Evolutionary conservation across 1,140 invertebrate species (phyloP).

Genomic region (Asobara japonica): DNA sequence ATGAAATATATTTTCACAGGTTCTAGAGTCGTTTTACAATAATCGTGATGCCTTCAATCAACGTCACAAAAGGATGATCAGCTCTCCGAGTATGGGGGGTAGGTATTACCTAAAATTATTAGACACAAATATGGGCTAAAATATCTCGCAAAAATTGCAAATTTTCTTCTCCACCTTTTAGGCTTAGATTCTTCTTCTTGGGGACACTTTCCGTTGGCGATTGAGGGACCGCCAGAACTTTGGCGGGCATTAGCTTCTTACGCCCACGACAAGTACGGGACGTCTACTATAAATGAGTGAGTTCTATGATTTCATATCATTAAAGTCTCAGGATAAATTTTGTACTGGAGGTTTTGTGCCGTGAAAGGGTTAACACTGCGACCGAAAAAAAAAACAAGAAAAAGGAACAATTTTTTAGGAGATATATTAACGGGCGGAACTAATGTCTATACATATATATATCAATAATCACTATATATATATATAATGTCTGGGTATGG

Average conservation of each 20-base stretch:
- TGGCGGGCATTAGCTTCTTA: conserved; percentile 56
- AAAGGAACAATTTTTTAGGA: too few species aligned
- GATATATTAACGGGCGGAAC: too few species aligned
- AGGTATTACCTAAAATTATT: too few species aligned
- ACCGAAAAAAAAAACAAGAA: too few species aligned
- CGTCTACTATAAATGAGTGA: conserved; percentile 16
- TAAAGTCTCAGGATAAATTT: too few species aligned
- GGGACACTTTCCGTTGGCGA: conserved; percentile 56
- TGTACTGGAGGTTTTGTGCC: too few species aligned
- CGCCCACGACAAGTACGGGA: conserved; percentile 41
- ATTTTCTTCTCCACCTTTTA: conserved; percentile 3
- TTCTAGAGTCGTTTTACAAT: not conserved
- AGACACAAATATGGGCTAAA: too few species aligned
- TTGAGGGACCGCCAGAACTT: conserved; percentile 56
- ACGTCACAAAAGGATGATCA: not conserved
- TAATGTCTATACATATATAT: too few species aligned
- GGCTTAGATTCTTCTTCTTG: conserved; percentile 41
- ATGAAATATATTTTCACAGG: not conserved
- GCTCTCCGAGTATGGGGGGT: not conserved
- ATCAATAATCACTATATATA: too few species aligned
- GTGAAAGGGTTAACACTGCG: too few species aligned
- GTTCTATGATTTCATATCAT: not conserved
- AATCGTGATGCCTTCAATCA: not conserved
- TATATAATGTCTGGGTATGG: too few species aligned
- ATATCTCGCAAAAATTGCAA: too few species aligned